Base-by-base conservation (phyloP, 64 coral and sea anemone species). In the Anthopleura sola region DNA sequence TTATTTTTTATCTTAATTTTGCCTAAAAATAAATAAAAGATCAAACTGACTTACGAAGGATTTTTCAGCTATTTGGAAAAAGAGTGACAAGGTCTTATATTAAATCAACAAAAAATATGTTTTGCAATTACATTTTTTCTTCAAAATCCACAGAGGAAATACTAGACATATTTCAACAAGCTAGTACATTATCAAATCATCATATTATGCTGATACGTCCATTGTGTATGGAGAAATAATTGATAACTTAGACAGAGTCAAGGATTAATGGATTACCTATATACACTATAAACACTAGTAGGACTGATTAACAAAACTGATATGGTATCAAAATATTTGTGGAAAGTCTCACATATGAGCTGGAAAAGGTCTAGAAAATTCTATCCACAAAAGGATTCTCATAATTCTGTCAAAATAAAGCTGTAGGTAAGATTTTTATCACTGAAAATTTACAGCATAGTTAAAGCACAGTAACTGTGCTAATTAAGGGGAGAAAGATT, bases 221-320 rank as follows among this genome's bases (percentile, higher is more conserved):
- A 71, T 5, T 33, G 12, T 71, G 24, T 9, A 26, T 71, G 1
- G n/a, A 32, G 28, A 71, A 71, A 71, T 3, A 71, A 32, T 31
- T 71, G 13, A 71, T 32, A 32, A 71, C 66, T 34, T 71, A 32
- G 66, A 28, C 28, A 32, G 10, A 32, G 66, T 34, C 28, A 71
- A 16, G 66, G 66, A 71, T 71, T 71, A 71, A 32, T 71, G 66
- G 66, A 71, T 71, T 71, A 62, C 58, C 24, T 24, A 62, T 24
- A 34, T 71, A 71, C 26, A 71, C 31, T 14, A 15, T 71, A 32
- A 32, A 16, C 58, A 53, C 13, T 12, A 32, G n/a, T 36, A 71
- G 9, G 66, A 15, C 11, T 71, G n/a, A 71, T 71, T 34, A 71
- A 34, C 2, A 71, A 71, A 15, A 15, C 66, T 71, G 66, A 71